phyloP scores from a whole-genome alignment of 1,140 invertebrate genomes.

The Fopius arisanus region DNA sequence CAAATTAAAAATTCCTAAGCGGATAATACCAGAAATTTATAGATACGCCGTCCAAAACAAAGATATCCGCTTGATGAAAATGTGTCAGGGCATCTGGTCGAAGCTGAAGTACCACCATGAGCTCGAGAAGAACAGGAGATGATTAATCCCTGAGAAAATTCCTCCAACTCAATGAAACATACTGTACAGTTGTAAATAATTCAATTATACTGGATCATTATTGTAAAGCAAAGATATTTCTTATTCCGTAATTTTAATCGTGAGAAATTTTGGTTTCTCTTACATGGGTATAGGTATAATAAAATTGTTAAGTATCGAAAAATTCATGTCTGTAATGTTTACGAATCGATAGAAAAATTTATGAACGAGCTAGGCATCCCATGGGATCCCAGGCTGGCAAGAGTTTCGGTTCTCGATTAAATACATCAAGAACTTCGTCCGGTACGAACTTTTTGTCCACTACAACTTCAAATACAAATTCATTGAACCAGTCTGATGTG shows the following conservation, averaged over 20 bases:
- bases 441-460: slow-evolving; percentile 86
- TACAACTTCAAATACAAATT: slow-evolving; percentile 90
- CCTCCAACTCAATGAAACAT: neutral
- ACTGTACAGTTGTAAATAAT: slow-evolving; percentile 38
- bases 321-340: neutral
- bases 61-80: slow-evolving; percentile 73
- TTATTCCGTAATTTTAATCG: neutral
- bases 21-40: slow-evolving; percentile 74
- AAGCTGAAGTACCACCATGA: slow-evolving; percentile 74
- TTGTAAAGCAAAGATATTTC: neutral
- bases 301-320: neutral
- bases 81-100: slow-evolving; percentile 87
- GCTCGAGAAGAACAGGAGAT: slow-evolving; percentile 42
- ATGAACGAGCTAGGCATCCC: slow-evolving; percentile 79
- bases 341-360: slow-evolving; percentile 13
- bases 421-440: slow-evolving; percentile 77
- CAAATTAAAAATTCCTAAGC: slow-evolving; percentile 70
- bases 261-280: neutral
- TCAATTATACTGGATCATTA: neutral
- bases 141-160: neutral
- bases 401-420: slow-evolving; percentile 76
- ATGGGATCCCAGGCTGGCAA: slow-evolving; percentile 94
- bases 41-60: slow-evolving; percentile 63
- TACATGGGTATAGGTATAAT: neutral
- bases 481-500: slow-evolving; percentile 85